A percentile compares a stretch with the other conserved stretches of the same genome.
Evolutionary conservation across 1,140 invertebrate species (phyloP).

Genomic region (Apis dorsata): DNA sequence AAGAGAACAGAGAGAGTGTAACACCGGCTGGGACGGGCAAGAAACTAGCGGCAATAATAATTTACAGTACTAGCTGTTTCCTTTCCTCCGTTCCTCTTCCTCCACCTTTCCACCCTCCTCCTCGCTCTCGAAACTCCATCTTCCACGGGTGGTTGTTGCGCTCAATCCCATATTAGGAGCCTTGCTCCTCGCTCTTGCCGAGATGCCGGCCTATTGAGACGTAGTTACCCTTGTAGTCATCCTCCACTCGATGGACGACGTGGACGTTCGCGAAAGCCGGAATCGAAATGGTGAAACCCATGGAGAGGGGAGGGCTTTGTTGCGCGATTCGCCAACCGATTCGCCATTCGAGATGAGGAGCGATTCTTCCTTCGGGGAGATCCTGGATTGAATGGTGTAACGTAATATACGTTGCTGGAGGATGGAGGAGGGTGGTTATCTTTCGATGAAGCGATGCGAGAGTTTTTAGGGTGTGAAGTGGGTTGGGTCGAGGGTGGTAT

Average conservation of each 20-base stretch:
- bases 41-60: slow-evolving; percentile 67
- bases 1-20: neutral
- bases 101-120: neutral
- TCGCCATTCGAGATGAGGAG: no score
- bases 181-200: slow-evolving; percentile 50
- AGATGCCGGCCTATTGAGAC: slow-evolving; percentile 63
- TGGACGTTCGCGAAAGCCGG: no score
- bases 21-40: slow-evolving; percentile 39
- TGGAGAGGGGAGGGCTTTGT: no score
- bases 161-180: slow-evolving; percentile 64
- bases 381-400: no score
- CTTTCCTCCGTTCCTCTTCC: slow-evolving; percentile 17
- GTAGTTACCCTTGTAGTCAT: slow-evolving; percentile 62
- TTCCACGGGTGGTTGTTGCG: slow-evolving; percentile 54
- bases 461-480: no score
- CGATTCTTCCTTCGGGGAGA: no score
- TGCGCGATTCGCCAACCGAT: no score
- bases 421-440: no score
- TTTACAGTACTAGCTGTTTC: slow-evolving; percentile 58
- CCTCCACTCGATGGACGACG: neutral
- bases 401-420: no score
- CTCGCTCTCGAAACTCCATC: neutral
- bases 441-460: no score
- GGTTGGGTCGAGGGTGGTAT: no score
- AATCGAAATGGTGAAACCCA: no score